phyloP scores from a whole-genome alignment of 1,140 invertebrate species.

The Notospermus geniculatus region DNA sequence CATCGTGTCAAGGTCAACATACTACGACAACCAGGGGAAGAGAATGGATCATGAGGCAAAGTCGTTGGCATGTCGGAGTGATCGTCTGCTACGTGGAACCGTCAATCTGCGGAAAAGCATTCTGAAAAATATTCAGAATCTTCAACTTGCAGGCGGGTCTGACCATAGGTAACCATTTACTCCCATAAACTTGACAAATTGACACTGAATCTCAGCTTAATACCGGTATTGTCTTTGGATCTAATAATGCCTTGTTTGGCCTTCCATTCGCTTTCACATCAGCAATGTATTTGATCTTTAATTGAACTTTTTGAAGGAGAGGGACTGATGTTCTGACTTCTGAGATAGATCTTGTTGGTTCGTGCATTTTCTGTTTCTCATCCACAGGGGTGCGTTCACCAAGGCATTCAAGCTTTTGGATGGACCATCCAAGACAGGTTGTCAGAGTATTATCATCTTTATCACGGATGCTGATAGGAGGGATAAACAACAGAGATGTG shows the following conservation, averaged over 20 bases:
- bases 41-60: slow-evolving; percentile 15
- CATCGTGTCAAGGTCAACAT: slow-evolving; percentile 28
- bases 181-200: too few relatives aligned
- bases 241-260: too few relatives aligned
- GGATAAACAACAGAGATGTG: slow-evolving; percentile 17
- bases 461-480: slow-evolving; percentile 31
- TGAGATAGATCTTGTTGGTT: too few relatives aligned
- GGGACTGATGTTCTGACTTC: too few relatives aligned
- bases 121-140: neutral
- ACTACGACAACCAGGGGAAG: slow-evolving; percentile 27
- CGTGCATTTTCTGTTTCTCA: slow-evolving; percentile 19
- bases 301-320: too few relatives aligned
- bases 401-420: slow-evolving; percentile 28
- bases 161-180: neutral
- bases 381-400: slow-evolving; percentile 21
- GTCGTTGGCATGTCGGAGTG: neutral
- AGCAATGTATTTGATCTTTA: too few relatives aligned
- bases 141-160: neutral
- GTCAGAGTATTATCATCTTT: slow-evolving; percentile 31
- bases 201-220: too few relatives aligned
- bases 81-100: neutral
- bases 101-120: neutral
- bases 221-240: too few relatives aligned
- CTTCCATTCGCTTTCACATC: too few relatives aligned
- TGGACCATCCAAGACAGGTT: slow-evolving; percentile 21